Evolutionary conservation across 2,113 vertebrate species (phyloP), one percentile per base, ranked within the genome.

Genomic region (Pelmatolapia mariae): DNA sequence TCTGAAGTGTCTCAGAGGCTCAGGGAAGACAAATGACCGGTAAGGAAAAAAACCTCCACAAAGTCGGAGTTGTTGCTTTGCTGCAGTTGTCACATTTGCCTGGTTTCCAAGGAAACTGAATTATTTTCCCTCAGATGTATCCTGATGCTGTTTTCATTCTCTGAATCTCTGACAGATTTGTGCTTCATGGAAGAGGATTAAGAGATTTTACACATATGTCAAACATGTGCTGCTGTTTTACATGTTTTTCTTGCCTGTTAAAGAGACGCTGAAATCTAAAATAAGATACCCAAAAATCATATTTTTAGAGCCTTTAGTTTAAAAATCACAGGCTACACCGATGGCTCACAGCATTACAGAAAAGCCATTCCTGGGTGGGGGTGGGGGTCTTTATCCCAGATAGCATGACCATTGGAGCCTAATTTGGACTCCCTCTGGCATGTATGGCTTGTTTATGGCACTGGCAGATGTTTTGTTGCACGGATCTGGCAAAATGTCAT

Each of bases 21-120:
- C 61, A 19, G 19, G 26, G 59, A 73, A 73, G 24, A 84, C 66
- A 82, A 86, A 90, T 10, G 50, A 68, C 63, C 12, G 22, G 10
- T 15, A 26, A 45, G 68, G 68, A 47, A 76, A 29, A 24, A 45
- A 76, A 59, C 56, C 54, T 33, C 54, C 8, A 43, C 26, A 24
- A 87, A 66, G 40, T 47, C 16, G 0, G 63, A 80, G 24, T 38
- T 81, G 82, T 86, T 18, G 78, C 50, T 71, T 45, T 15, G 73
- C 79, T 86, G 33, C 71, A 81, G 59, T 89, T 57, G 53, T 63
- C 85, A 80, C 54, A 33, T 86, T 86, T 80, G 36, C 50, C 71
- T 53, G 5, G 89, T 92, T 92, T 90, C 89, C 85, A 87, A 19
- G 87, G 91, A 90, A 90, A 90, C 82, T 5, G 54, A 76, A 50